Evolutionary conservation across 2,888 invertebrate genomes (phyloP), one percentile per base, ranked within the genome.

Genomic region (Pseudanteris insignis): DNA sequence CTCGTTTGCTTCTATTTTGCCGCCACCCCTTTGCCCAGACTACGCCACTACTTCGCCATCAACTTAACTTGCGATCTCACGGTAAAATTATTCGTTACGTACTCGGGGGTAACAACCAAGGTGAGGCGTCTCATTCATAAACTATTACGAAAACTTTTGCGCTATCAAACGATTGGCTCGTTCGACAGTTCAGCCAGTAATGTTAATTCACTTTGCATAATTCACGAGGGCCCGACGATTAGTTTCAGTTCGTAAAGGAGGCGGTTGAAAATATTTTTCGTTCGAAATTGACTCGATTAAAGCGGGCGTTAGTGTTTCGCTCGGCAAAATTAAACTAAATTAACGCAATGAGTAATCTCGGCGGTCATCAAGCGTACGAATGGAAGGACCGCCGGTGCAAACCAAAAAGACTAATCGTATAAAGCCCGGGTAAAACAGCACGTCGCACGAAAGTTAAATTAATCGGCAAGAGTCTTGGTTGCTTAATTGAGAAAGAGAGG

Each of bases 291-390:
- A 29, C 40, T 47, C 40, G 28, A 34, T 46, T 33, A 40, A 24
- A 57, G 14, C 11, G 14, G 10, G 9, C 38, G 25, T 38, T 33
- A 33, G 32, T 21, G 18, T 41, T 47, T 30, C 26, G 15, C 21
- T 21, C 7, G 41, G 10, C 28, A 12, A 44, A 48, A 50, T 37
- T 34, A 26, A 48, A 57, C 43, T 32, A 37, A 50, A 57, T 48
- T 48, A 43, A 48, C 48, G 14, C 44, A 57, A 43, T 57, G 37
- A 28, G 48, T 21, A 37, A 32, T 10, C 48, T 44, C 33, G 15
- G 33, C 37, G 37, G 37, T 13, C 30, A 47, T 47, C 47, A 47
- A 8, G 26, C 9, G 26, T 28, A 46, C 38, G 33, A 46, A 46
- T 37, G 28, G 30, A 43, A 15, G 36, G 28, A 38, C 18, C 14